phyloP scores from a whole-genome alignment of 2,797 vertebrate species.

The Pachyuromys duprasi region DNA sequence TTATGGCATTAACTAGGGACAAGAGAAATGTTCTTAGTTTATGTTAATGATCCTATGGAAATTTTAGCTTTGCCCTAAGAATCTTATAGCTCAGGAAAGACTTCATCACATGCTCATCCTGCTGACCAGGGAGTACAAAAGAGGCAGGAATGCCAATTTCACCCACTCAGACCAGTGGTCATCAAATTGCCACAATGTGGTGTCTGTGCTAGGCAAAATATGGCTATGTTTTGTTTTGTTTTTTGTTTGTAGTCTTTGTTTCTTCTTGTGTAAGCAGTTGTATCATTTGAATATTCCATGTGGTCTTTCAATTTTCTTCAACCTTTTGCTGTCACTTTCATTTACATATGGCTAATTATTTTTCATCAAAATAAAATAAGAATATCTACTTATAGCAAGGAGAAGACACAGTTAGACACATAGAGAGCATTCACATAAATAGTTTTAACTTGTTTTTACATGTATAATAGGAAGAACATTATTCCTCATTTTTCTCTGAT shows the following conservation, averaged over 20 bases:
- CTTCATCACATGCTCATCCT: slow-evolving; percentile 70
- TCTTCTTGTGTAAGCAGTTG: not conserved
- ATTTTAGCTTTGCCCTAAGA: slow-evolving; percentile 63
- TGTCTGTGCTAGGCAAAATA: not conserved
- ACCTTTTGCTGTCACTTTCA: not conserved
- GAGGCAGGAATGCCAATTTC: slow-evolving; percentile 67
- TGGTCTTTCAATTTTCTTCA: not conserved
- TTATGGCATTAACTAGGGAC: slow-evolving; percentile 74
- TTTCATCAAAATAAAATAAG: slow-evolving; percentile 4
- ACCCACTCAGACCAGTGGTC: not conserved
- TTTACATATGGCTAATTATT: not conserved
- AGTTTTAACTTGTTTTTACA: not conserved
- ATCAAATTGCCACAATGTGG: not conserved
- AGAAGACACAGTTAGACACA: not conserved
- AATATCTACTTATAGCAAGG: not conserved
- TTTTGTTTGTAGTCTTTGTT: no score
- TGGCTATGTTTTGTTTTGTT: no score
- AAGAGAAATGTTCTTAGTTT: slow-evolving; percentile 47
- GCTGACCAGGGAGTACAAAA: slow-evolving; percentile 24
- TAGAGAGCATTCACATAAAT: not conserved
- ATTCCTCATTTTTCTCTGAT: not conserved
- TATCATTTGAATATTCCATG: slow-evolving; percentile 5
- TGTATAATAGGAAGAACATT: not conserved
- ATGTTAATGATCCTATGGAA: slow-evolving; percentile 66
- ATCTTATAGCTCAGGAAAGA: slow-evolving; percentile 48